These are phyloP conservation scores for Agonopterix subpropinquella DNA, from an alignment of 2,888 invertebrate species.

Conservation along the genomic window DNA sequence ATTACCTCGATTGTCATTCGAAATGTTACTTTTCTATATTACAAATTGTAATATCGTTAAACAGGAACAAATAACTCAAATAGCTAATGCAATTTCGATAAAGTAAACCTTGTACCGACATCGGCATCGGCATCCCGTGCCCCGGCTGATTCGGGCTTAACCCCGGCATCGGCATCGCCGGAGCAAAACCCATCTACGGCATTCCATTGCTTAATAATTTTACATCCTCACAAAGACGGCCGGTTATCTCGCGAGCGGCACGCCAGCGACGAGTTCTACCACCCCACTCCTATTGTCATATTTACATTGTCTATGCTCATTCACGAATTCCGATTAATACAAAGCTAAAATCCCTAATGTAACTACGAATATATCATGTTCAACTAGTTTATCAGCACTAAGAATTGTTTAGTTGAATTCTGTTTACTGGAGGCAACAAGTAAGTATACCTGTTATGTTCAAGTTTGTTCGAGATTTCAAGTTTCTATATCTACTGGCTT, in stretches of 20 bases:
- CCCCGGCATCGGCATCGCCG: constrained; percentile 45
- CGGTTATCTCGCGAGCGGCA: constrained; percentile 68
- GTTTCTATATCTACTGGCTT: constrained; percentile 27
- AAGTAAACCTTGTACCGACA: constrained; percentile 30
- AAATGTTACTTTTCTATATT: no score
- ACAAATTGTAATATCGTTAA: no score
- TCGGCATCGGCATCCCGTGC: constrained; percentile 13
- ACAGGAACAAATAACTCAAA: no score
- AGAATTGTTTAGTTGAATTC: constrained; percentile 16
- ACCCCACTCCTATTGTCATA: constrained; percentile 64
- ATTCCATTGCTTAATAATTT: constrained; percentile 66
- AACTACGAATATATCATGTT: constrained; percentile 3
- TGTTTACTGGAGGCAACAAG: constrained; percentile 18
- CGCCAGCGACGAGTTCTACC: constrained; percentile 59
- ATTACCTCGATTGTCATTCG: not conserved
- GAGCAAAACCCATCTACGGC: constrained; percentile 45
- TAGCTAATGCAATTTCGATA: constrained; percentile 16
- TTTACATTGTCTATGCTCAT: constrained; percentile 72
- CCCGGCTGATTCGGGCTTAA: constrained; percentile 39
- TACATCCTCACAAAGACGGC: constrained; percentile 65
- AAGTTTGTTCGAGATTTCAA: constrained; percentile 26
- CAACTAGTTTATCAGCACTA: constrained; percentile 11
- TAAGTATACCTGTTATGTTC: constrained; percentile 23
- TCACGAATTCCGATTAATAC: constrained; percentile 66
- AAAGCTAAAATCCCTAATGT: constrained; percentile 38